Evolutionary conservation across 1,140 invertebrate species (phyloP), one percentile per base, ranked within the genome.

Genomic region (Drosophila athabasca): DNA sequence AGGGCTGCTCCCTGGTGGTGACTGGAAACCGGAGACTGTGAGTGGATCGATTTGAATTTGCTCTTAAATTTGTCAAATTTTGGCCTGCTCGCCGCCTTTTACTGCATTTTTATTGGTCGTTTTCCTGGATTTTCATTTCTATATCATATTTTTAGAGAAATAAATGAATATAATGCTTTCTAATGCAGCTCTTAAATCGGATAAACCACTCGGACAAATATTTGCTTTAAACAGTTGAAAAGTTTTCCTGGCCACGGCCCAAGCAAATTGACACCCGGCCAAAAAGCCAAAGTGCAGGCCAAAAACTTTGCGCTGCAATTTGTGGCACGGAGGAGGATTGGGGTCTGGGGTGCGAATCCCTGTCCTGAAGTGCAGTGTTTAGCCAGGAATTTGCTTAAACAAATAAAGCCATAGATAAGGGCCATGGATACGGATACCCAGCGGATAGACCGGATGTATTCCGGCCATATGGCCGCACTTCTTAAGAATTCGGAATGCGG

Each of bases 301-400:
- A 67, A 62, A 85, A 87, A 87, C 78, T 87, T 87, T 88, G 57
- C 70, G 41, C 62, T 87, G 78, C 82, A 87, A 88, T 87, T 87
- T 88, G 79, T 39, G 35, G 35, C 35, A 39, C 62, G 50, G 53
- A 13, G 39, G 2, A 9, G 15, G 29, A 41, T 8, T 24, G 41
- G 44, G 41, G 6, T 6, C 7, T 31, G 49, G 19, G 19, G 46
- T 22, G 44, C 11, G 50, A 19, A 39, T 39, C 11, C 13, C 3
- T 39, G 64, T 45, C 55, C 24, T 50, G 70, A 70, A 75, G 76
- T 75, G 73, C 74, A 68, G 69, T 85, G 82, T 85, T 85, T 85
- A 78, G 82, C 54, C 58, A 57, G 45, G 68, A 88, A 88, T 87
- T 88, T 82, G 75, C 75, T 88, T 87, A 87, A 87, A 79, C 80